Evolutionary conservation across 2,888 invertebrate genomes (phyloP), one percentile per base, ranked within the genome.

Genomic region (Acleris literana): DNA sequence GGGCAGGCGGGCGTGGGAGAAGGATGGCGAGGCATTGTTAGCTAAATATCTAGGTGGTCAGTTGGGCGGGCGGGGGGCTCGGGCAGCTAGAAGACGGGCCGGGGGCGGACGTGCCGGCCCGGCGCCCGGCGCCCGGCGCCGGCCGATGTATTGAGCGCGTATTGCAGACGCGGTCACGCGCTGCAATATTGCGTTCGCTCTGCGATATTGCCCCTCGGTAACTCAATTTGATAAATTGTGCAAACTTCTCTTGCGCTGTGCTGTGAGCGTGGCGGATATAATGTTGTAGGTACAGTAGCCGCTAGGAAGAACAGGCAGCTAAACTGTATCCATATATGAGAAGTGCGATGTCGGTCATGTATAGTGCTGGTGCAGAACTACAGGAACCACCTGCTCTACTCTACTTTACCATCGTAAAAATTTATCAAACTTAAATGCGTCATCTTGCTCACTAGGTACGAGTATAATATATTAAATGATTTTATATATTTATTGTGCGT

Each of bases 121-220:
- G 87, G 87, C 89, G 89, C 88, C 90, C 88, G 87, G 87, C 92
- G 91, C 87, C 75, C 77, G 87, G 87, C 89, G 89, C 88, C 90
- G 88, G 87, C 87, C 92, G 92, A 91, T 92, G 92, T 93, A 93
- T 93, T 88, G 93, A 93, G 91, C 93, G 93, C 88, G 92, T 89
- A 89, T 90, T 92, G 91, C 92, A 91, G 92, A 90, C 90, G 91
- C 90, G 91, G 91, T 92, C 92, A 92, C 91, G 92, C 92, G 92
- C 91, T 90, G 92, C 92, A 92, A 92, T 92, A 92, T 92, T 92
- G 92, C 92, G 92, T 91, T 86, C 90, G 88, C 87, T 87, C 83
- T 84, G 82, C 90, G 89, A 91, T 92, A 92, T 92, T 92, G 88
- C 92, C 90, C 87, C 90, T 87, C 90, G 81, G 85, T 90, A 92